These are phyloP conservation scores for Conistra vaccinii DNA, from an alignment of 2,888 invertebrate species.

Conservation along the genomic window DNA sequence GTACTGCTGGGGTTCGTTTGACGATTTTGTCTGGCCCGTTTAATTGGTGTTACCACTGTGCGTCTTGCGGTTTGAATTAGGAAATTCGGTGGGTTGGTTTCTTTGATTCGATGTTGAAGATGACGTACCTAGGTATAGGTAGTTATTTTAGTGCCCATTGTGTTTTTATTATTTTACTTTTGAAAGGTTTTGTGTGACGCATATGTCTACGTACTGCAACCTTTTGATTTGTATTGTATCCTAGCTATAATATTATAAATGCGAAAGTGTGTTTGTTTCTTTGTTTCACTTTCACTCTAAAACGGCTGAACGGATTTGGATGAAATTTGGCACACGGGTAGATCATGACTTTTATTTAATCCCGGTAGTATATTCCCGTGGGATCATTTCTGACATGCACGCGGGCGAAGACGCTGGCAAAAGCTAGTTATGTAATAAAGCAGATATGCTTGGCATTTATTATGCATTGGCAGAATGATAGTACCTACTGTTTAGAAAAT, in stretches of 20 bases:
- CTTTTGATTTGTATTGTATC: constrained; percentile 4
- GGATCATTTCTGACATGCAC: too few species aligned
- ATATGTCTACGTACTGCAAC: not conserved
- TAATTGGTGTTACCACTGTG: constrained; percentile 83
- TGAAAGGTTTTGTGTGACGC: constrained; percentile 6
- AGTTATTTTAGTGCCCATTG: constrained; percentile 24
- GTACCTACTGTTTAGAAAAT: not conserved
- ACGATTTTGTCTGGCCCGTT: constrained; percentile 83
- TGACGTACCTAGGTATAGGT: constrained; percentile 17
- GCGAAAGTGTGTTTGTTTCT: too few species aligned
- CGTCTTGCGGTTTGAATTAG: constrained; percentile 62
- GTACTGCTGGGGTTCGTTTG: constrained; percentile 83
- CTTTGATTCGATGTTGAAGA: constrained; percentile 17
- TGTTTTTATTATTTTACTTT: constrained; percentile 10
- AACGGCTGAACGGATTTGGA: too few species aligned
- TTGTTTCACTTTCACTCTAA: too few species aligned
- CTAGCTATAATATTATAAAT: too few species aligned
- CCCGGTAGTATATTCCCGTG: too few species aligned
- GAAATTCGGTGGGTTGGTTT: constrained; percentile 24
- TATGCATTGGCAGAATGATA: not conserved
- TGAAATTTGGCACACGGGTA: too few species aligned
- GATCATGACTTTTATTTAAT: too few species aligned
- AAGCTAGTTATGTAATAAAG: constrained; percentile 5
- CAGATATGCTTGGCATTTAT: not conserved
- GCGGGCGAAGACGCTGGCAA: too few species aligned